Base-by-base conservation (phyloP, 2,888 invertebrate species). In the Hymenopus coronatus region DNA sequence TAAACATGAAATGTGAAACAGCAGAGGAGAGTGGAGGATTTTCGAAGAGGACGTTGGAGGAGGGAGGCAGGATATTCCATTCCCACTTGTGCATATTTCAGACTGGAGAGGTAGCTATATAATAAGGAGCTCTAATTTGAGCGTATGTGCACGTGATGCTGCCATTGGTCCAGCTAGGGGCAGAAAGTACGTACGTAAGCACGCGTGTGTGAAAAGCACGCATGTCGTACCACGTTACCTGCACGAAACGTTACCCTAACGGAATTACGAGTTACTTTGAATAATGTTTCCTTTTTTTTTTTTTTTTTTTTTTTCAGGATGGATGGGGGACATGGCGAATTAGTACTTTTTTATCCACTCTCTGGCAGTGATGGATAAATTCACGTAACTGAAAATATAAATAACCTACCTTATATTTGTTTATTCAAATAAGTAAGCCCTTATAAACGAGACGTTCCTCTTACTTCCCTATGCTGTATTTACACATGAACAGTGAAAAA, bases 1-100 rank as follows among this genome's bases (percentile, higher is more conserved):
- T 87, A 87, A 87, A 87, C 82, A 82, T 82, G 87, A 87, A 87
- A 87, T 87, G 81, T 70, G 28, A 85, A 85, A 85, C 70, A 28
- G 54, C 27, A 85, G 54, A 20, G 4, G 54, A 70, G 54, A 70
- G 54, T 70, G 54, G 54, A 70, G 54, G 54, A 70, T 70, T 70
- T 70, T 70, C 54, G 54, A 70, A 70, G 54, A 70, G 54, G 54
- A 70, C 25, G 54, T 70, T 20, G 54, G 54, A 70, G 54, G 54
- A 70, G 54, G 54, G 15, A 70, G 54, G 54, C 54, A 70, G 54
- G 54, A 70, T 70, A 70, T 70, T 70, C 54, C 54, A 70, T 70
- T 70, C 54, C 20, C 54, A 70, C 54, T 70, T 70, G 54, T 70
- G 54, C 54, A 70, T 70, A 70, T 70, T 70, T 70, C 54, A 70